These are phyloP conservation scores for Drosophila borborema DNA, from an alignment of 2,888 invertebrate species.

Conservation along the genomic window DNA sequence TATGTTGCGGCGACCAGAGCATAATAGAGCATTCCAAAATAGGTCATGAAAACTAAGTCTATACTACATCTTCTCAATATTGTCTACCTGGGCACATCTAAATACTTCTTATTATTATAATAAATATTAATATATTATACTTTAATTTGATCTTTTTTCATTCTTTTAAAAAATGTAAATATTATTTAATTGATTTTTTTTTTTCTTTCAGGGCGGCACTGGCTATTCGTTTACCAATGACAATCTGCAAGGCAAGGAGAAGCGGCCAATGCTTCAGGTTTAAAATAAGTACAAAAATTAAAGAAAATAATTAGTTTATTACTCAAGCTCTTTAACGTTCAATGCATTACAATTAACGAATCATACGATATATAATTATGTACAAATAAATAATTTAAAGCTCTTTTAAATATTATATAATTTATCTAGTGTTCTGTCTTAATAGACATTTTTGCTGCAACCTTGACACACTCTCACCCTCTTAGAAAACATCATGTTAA, in stretches of 20 bases:
- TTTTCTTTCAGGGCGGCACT: constrained; percentile 92
- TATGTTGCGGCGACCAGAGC: no score
- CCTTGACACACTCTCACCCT: constrained; percentile 48
- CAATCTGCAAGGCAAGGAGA: constrained; percentile 92
- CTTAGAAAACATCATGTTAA: constrained; percentile 9
- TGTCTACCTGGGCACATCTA: no score
- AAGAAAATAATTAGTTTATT: background rate
- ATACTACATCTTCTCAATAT: no score
- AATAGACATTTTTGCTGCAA: constrained; percentile 4
- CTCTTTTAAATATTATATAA: background rate
- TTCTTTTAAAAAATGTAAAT: no score
- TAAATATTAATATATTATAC: no score
- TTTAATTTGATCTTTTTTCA: no score
- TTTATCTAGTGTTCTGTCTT: background rate
- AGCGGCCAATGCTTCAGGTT: constrained; percentile 93
- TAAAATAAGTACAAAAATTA: constrained; percentile 83
- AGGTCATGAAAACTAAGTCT: no score
- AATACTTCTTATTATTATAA: no score
- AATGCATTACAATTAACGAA: background rate
- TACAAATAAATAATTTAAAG: background rate
- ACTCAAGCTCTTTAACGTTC: constrained; percentile 1
- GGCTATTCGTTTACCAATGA: constrained; percentile 96
- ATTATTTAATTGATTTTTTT: background rate
- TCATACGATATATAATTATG: background rate
- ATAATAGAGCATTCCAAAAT: no score